These are phyloP conservation scores for Nowickia ferox DNA, from an alignment of 2,888 invertebrate genomes.

Conservation along the genomic window DNA sequence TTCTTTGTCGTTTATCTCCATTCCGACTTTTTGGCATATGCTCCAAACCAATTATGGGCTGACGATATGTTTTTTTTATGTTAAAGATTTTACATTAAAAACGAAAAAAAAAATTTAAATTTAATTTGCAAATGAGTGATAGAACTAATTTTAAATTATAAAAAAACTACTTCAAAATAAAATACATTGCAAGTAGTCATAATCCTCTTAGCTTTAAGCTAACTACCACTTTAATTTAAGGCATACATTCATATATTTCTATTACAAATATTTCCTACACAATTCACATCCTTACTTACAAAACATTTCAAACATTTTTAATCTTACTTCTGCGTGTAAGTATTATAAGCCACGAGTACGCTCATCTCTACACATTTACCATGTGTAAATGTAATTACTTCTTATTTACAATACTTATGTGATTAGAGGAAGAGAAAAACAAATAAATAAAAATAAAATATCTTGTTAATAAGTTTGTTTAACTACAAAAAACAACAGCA, in stretches of 20 bases:
- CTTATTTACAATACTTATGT: conserved; percentile 41
- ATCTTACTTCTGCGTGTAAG: background rate
- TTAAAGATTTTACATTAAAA: no score
- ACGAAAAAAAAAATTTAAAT: no score
- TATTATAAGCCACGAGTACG: background rate
- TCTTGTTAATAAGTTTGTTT: conserved; percentile 60
- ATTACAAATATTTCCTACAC: background rate
- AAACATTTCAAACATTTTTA: background rate
- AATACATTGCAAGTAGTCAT: no score
- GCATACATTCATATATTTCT: background rate
- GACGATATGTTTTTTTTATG: no score
- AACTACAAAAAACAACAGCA: conserved; percentile 28
- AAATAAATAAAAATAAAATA: conserved; percentile 8
- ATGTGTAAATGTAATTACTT: conserved; percentile 15
- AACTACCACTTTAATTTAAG: background rate
- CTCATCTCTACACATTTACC: background rate
- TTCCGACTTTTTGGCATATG: no score
- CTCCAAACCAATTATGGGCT: no score
- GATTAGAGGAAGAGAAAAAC: conserved; percentile 8
- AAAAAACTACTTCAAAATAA: no score
- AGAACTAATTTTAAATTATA: no score
- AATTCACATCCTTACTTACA: no score
- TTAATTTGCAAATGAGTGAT: no score
- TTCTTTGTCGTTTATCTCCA: no score
- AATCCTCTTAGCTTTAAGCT: no score